phyloP scores from a whole-genome alignment of 2,113 vertebrate species.

The Brachypodius melanocephalos region DNA sequence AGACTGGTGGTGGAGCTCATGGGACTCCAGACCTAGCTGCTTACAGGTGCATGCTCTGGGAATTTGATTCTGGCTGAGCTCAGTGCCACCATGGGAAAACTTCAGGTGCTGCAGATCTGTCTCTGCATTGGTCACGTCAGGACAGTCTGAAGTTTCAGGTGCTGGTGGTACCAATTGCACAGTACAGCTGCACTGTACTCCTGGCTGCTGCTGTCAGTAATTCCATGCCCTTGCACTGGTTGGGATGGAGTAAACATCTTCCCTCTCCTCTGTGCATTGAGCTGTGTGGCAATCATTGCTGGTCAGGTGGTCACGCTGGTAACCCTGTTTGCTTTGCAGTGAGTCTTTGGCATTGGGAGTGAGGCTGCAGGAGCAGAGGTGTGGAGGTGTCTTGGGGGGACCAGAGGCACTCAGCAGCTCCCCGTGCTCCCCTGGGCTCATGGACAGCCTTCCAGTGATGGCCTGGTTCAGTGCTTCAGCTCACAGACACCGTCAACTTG shows the following conservation, averaged over 20 bases:
- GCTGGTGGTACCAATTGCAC: background rate
- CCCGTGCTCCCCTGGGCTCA: accelerated
- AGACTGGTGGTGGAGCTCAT: accelerated
- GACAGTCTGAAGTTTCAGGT: background rate
- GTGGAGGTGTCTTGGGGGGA: accelerated
- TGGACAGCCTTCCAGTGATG: background rate
- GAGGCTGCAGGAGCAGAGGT: background rate
- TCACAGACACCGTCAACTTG: background rate
- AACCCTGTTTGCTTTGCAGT: background rate
- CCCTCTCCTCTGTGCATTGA: background rate
- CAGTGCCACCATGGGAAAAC: background rate
- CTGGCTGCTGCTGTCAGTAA: background rate
- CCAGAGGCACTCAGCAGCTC: background rate
- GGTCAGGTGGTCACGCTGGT: background rate
- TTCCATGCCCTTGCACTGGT: background rate
- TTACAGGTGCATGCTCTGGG: background rate
- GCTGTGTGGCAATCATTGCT: background rate
- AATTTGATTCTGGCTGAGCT: background rate
- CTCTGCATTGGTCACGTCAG: accelerated
- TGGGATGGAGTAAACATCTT: background rate
- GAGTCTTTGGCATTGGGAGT: background rate
- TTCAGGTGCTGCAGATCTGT: accelerated
- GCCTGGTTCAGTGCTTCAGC: background rate
- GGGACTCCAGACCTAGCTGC: background rate
- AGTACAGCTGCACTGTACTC: background rate